Base-by-base conservation (phyloP, 2,888 invertebrate species). In the Orthosia gothica region DNA sequence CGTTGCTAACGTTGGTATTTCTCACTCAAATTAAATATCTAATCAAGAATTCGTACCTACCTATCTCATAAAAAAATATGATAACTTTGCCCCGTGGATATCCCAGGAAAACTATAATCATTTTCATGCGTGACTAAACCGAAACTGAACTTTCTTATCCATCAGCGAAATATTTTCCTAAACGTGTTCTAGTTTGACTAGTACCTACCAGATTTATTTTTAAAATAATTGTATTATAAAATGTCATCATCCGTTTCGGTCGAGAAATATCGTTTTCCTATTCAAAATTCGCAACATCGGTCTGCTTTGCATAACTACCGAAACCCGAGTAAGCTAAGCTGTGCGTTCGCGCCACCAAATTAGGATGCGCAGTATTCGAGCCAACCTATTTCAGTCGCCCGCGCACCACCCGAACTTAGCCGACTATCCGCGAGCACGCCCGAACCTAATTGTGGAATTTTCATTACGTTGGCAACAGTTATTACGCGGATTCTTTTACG, bases 311-410 rank as follows among this genome's bases (percentile, higher is more conserved):
- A 76, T 80, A 83, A 89, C 88, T 89, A 83, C 74, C 88, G 93
- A 92, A 93, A 91, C 85, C 88, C 89, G 91, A 94, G 96, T 96
- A 95, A 95, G 87, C 91, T 86, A 87, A 91, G 73, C 66, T 88
- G 91, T 86, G 85, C 90, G 90, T 81, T 83, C 92, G 90, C 92
- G 93, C 92, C 92, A 95, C 97, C 97, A 97, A 97, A 97, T 97
- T 97, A 97, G 97, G 97, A 93, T 92, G 91, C 92, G 94, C 84
- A 90, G 85, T 91, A 89, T 90, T 87, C 87, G 90, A 87, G 91
- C 93, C 90, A 89, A 92, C 91, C 95, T 96, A 96, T 96, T 96
- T 96, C 94, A 93, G 93, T 91, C 93, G 93, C 94, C 89, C 90
- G 93, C 94, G 94, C 92, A 82, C 76, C 87, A 65, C 70, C 92